Percentiles rank a stretch among this genome's conserved stretches.
Evolutionary conservation across 2,113 vertebrate genomes (phyloP).

Genomic region (Pleuronectes platessa): DNA sequence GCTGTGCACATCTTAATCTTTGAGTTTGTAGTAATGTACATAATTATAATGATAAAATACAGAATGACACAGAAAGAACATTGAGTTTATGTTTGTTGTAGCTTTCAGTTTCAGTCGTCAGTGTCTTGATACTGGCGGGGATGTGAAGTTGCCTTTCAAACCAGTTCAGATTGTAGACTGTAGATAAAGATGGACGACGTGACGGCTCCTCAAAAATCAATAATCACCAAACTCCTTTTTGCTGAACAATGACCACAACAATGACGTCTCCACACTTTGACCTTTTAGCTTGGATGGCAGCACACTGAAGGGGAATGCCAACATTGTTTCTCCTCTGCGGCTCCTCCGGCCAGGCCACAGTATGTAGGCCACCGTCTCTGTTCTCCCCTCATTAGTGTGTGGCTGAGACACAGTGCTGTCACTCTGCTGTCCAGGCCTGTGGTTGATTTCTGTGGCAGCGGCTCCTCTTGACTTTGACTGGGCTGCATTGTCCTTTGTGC

Average conservation of each 20-base stretch:
- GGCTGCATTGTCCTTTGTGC: constrained; percentile 59
- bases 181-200: too few species aligned
- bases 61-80: not conserved
- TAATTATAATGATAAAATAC: not conserved
- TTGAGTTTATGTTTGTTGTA: not conserved
- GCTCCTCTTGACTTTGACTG: constrained; percentile 51
- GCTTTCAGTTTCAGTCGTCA: not conserved
- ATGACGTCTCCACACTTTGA: constrained; percentile 23
- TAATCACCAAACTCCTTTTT: not conserved
- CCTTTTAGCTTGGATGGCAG: constrained; percentile 16
- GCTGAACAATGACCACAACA: not conserved
- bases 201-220: too few species aligned
- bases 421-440: constrained; percentile 59
- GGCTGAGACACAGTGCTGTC: constrained; percentile 61
- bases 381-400: constrained; percentile 27
- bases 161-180: not conserved
- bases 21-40: not conserved
- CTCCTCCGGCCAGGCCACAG: constrained; percentile 12
- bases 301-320: constrained; percentile 7
- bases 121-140: too few species aligned
- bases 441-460: constrained; percentile 53
- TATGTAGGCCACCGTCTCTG: constrained; percentile 43
- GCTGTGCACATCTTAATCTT: not conserved
- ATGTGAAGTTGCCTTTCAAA: not conserved
- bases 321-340: constrained; percentile 29